A percentile compares a stretch with the other conserved stretches of the same genome.
phyloP scores from a whole-genome alignment of 2,888 invertebrate genomes.

The Fragum fragum region DNA sequence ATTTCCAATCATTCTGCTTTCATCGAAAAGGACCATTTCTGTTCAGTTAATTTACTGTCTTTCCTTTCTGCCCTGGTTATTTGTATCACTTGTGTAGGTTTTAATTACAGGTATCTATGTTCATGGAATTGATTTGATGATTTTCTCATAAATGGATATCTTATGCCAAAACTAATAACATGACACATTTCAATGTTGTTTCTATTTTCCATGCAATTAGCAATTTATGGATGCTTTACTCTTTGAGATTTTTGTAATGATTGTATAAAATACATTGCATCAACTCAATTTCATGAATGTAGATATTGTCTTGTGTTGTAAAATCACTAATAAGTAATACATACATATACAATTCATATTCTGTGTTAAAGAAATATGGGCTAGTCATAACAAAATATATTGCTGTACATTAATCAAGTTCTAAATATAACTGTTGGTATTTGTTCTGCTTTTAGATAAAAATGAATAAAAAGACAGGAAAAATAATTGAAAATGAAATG shows the following conservation, averaged over 20 bases:
- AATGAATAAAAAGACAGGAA: too few relatives aligned
- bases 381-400: not conserved
- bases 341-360: not conserved
- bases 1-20: not conserved
- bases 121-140: not conserved
- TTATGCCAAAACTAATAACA: too few relatives aligned
- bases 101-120: slow-evolving; percentile 3
- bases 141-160: too few relatives aligned
- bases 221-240: too few relatives aligned
- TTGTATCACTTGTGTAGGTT: not conserved
- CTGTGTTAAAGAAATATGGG: not conserved
- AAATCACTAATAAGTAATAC: not conserved
- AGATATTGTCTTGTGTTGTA: not conserved
- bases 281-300: not conserved
- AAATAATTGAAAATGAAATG: too few relatives aligned
- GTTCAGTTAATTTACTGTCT: not conserved
- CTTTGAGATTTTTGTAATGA: too few relatives aligned
- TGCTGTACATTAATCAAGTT: not conserved
- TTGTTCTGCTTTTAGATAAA: too few relatives aligned
- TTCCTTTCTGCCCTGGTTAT: not conserved
- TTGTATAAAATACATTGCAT: too few relatives aligned
- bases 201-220: too few relatives aligned
- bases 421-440: not conserved
- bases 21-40: not conserved
- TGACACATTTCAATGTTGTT: too few relatives aligned